Conservation (phyloP, 2,888 invertebrate genomes). For the Cosmorhoe ocellata region DNA sequence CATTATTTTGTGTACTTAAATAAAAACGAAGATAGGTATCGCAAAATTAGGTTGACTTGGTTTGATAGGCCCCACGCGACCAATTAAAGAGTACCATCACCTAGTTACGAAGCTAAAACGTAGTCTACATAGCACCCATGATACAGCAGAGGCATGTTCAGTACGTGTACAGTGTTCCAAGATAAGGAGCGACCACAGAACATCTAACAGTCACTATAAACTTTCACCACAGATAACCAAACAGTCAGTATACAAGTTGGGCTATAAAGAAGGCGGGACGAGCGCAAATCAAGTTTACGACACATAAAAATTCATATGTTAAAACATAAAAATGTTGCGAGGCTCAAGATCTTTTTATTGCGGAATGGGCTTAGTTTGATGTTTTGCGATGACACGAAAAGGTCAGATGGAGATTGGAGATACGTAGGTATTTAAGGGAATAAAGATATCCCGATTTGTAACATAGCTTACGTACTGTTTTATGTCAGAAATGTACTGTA, state of each 20-base stretch:
- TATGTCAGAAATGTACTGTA: background rate
- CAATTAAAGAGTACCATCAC: background rate
- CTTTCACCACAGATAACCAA: background rate
- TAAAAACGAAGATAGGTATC: no score
- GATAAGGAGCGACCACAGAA: slow-evolving; percentile 11
- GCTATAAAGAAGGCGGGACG: slow-evolving; percentile 33
- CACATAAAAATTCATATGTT: slow-evolving; percentile 35
- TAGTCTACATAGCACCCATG: background rate
- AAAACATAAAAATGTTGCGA: slow-evolving; percentile 20
- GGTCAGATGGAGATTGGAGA: slow-evolving; percentile 13
- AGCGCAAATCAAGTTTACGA: slow-evolving; percentile 34
- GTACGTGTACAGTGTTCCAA: slow-evolving; percentile 12
- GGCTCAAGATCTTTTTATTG: slow-evolving; percentile 16
- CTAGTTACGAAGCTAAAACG: slow-evolving; percentile 7
- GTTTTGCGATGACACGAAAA: slow-evolving; percentile 17
- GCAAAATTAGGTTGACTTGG: no score
- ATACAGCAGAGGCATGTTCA: slow-evolving; percentile 6
- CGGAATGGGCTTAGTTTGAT: slow-evolving; percentile 18
- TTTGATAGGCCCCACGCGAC: no score
- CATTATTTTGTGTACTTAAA: no score
- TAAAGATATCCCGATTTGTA: slow-evolving; percentile 3
- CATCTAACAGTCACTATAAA: background rate
- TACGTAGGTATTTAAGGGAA: background rate
- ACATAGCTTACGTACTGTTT: background rate
- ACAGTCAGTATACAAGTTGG: background rate